Percentiles rank a stretch among this genome's conserved stretches.
Evolutionary conservation across 2,797 vertebrate genomes (phyloP).

Genomic region (Balearica regulorum): DNA sequence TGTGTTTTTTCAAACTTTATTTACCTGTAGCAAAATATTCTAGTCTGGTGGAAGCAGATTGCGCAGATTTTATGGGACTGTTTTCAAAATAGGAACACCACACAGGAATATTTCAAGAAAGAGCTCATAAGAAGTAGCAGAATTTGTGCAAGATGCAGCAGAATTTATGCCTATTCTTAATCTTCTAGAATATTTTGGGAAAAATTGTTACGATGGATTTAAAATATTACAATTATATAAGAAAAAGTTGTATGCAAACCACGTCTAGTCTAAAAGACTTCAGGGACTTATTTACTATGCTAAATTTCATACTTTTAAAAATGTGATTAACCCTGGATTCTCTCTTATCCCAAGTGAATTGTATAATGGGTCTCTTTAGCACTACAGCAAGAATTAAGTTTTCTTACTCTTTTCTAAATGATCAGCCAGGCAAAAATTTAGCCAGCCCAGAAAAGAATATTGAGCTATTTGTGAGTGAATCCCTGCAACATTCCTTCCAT

Average conservation of each 20-base stretch:
- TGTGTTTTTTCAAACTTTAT: not conserved
- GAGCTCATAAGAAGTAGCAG: not conserved
- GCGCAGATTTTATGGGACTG: not conserved
- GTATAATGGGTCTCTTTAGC: not conserved
- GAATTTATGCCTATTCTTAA: not conserved
- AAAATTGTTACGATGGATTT: not conserved
- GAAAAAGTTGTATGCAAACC: not conserved
- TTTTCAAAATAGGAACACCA: not conserved
- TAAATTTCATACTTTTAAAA: not conserved
- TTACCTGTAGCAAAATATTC: not conserved
- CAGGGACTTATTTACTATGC: not conserved
- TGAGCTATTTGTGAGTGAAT: not conserved
- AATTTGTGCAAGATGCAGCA: not conserved
- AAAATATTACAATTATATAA: not conserved
- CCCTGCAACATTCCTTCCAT: not conserved
- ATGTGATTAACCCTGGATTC: not conserved
- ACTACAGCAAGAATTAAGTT: not conserved
- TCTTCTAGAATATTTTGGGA: not conserved
- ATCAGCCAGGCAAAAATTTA: not conserved
- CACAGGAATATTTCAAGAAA: not conserved
- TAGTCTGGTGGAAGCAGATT: not conserved
- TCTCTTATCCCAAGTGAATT: not conserved
- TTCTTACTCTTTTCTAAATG: not conserved
- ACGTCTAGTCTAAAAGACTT: not conserved
- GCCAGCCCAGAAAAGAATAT: not conserved